Evolutionary conservation across 2,113 vertebrate species (phyloP).

Genomic region (Megaceryle maxima): DNA sequence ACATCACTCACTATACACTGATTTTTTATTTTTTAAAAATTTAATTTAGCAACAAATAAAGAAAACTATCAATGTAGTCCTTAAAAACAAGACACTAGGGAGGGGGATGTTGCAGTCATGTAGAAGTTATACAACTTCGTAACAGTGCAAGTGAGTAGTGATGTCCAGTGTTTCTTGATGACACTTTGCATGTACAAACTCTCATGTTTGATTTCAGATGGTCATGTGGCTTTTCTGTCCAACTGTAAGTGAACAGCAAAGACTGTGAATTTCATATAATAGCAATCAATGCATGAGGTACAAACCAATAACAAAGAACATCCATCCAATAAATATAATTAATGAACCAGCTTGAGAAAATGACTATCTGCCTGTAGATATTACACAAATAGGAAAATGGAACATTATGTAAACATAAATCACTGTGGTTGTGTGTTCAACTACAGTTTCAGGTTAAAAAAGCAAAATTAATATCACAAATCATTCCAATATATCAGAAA

Average conservation of each 20-base stretch:
- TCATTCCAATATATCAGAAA: constrained; percentile 46
- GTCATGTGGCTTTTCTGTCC: not conserved
- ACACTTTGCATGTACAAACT: not conserved
- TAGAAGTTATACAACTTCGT: not conserved
- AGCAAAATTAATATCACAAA: constrained; percentile 49
- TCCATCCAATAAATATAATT: constrained; percentile 55
- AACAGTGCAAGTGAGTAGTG: not conserved
- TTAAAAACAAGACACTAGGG: not conserved
- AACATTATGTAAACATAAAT: constrained; percentile 61
- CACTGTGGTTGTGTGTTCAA: constrained; percentile 22
- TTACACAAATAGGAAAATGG: constrained; percentile 37
- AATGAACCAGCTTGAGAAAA: constrained; percentile 47
- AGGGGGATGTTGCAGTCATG: not conserved
- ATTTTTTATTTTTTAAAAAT: not conserved
- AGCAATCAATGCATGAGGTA: constrained; percentile 44
- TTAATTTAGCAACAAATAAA: not conserved
- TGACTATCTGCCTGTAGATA: constrained; percentile 11
- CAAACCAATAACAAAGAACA: constrained; percentile 23
- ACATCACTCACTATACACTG: not conserved
- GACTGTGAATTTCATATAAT: not conserved
- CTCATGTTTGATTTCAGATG: not conserved
- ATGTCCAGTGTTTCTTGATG: not conserved
- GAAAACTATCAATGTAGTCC: not conserved
- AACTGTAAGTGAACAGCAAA: not conserved
- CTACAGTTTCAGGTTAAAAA: constrained; percentile 48